Percentiles rank a stretch among this genome's conserved stretches.
These are phyloP conservation scores for Ahaetulla prasina DNA, from an alignment of 2,113 vertebrate genomes.

Conservation along the genomic window DNA sequence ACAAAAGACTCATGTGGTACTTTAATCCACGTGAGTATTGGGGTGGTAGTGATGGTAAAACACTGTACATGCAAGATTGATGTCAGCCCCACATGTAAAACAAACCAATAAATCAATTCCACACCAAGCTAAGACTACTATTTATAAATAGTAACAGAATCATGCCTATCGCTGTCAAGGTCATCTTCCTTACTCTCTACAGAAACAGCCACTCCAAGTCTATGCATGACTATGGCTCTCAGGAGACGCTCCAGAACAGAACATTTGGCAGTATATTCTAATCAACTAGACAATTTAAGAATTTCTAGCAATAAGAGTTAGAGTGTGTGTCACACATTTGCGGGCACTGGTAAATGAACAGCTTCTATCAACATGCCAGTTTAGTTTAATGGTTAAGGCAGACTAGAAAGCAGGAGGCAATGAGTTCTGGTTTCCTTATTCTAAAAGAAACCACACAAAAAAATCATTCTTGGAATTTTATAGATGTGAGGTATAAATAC, in stretches of 20 bases:
- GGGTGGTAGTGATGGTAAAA: not conserved
- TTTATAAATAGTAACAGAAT: not conserved
- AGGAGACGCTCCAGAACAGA: not conserved
- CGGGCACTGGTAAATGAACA: not conserved
- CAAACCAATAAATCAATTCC: not conserved
- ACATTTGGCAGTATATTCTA: not conserved
- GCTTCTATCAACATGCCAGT: not conserved
- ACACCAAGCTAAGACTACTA: not conserved
- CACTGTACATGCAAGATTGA: not conserved
- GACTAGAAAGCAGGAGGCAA: not conserved
- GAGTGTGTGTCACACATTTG: not conserved
- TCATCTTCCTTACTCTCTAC: not conserved
- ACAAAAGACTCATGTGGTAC: not conserved
- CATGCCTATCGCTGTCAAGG: not conserved
- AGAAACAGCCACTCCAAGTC: not conserved
- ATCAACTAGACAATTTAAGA: not conserved
- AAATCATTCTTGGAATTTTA: not conserved
- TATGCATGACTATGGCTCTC: not conserved
- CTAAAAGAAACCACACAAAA: not conserved
- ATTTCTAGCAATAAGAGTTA: not conserved
- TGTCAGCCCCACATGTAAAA: not conserved
- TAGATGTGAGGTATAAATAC: not conserved
- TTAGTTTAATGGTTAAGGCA: not conserved
- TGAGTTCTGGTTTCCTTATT: not conserved
- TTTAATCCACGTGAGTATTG: not conserved